Conservation (phyloP, 2,888 invertebrate genomes). For the Leucoptera coffeella region DNA sequence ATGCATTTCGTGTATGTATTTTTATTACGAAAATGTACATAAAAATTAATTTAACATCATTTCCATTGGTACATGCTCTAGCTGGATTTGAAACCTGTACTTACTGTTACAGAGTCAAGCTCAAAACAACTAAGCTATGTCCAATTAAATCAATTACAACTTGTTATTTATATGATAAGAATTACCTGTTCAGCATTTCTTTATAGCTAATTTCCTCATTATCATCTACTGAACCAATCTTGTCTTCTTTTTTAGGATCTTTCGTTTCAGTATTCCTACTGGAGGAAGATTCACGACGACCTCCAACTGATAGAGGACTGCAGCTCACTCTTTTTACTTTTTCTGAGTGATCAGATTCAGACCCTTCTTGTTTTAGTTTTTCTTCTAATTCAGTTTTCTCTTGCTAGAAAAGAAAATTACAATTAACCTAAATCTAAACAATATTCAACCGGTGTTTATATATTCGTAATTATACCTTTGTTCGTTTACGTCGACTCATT, state of each 20-base stretch:
- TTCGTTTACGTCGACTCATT: conserved; percentile 58
- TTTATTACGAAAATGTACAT: too few relatives aligned
- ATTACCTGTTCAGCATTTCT: conserved; percentile 37
- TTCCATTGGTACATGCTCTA: too few relatives aligned
- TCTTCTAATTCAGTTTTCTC: conserved; percentile 59
- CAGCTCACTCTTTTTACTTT: conserved; percentile 56
- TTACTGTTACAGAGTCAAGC: too few relatives aligned
- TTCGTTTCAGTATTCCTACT: conserved; percentile 38
- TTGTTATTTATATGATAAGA: too few relatives aligned
- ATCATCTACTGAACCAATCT: conserved; percentile 57
- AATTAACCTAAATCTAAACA: too few relatives aligned
- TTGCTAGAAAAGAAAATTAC: conserved; percentile 21
- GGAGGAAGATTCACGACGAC: conserved; percentile 45
- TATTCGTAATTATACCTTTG: conserved; percentile 34
- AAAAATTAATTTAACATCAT: too few relatives aligned
- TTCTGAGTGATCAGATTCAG: conserved; percentile 57
- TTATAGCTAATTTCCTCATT: conserved; percentile 56
- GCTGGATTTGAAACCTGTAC: too few relatives aligned
- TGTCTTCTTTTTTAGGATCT: conserved; percentile 39
- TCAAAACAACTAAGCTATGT: too few relatives aligned
- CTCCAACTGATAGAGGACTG: conserved; percentile 48
- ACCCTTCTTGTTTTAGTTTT: conserved; percentile 59
- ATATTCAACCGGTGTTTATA: too few relatives aligned
- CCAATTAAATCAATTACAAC: too few relatives aligned
- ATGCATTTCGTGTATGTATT: too few relatives aligned